Conservation (phyloP, 2,113 vertebrate species). For the Panurus biarmicus region DNA sequence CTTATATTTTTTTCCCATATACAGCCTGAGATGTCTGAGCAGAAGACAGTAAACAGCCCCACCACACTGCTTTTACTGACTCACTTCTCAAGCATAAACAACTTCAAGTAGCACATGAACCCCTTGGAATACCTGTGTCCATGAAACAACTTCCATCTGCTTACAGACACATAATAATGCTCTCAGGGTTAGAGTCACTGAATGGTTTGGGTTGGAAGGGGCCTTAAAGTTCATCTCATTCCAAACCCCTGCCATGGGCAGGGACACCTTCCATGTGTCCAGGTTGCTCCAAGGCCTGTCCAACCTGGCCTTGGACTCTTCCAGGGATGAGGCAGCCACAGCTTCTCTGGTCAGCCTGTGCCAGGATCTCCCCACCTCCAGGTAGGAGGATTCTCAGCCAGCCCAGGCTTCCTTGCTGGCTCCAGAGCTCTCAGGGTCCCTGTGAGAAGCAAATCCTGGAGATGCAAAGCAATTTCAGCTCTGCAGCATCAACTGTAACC, state of each 20-base stretch:
- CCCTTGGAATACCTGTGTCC: not conserved
- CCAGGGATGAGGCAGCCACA: not conserved
- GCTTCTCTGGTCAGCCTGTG: not conserved
- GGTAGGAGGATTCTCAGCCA: not conserved
- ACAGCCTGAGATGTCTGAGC: not conserved
- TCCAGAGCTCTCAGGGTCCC: not conserved
- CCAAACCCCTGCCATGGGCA: not conserved
- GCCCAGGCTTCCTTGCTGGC: not conserved
- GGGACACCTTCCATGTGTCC: not conserved
- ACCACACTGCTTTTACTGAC: not conserved
- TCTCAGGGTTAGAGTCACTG: not conserved
- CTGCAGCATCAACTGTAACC: rapidly evolving
- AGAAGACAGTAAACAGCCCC: not conserved
- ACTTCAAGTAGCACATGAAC: not conserved
- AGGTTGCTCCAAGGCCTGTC: rapidly evolving
- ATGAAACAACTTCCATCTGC: not conserved
- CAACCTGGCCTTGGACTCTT: rapidly evolving
- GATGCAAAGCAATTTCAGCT: rapidly evolving
- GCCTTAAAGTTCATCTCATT: not conserved
- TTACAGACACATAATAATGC: not conserved
- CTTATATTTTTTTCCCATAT: not conserved
- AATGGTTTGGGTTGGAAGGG: not conserved
- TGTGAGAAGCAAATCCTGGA: not conserved
- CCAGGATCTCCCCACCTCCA: not conserved
- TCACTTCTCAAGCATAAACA: not conserved